Evolutionary conservation across 2,888 invertebrate species (phyloP).

Genomic region (Drosophila pseudotakahashii): DNA sequence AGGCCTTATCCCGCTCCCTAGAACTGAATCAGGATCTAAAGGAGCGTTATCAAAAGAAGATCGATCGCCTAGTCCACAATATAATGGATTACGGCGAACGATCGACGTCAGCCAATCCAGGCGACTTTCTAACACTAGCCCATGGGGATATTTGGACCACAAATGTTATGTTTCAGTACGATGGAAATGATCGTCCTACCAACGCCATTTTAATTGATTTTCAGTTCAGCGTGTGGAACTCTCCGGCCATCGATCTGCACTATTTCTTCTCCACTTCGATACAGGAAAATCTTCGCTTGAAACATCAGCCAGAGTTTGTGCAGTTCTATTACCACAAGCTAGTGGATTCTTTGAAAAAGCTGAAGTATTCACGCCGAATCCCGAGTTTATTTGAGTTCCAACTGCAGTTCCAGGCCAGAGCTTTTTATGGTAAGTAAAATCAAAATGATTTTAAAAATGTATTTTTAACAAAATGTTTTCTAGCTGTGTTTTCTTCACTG

Average conservation of each 20-base stretch:
- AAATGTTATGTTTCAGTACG: slow-evolving; percentile 77
- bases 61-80: slow-evolving; percentile 55
- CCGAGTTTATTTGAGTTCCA: slow-evolving; percentile 75
- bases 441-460: background rate
- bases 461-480: background rate
- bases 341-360: slow-evolving; percentile 47
- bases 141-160: slow-evolving; percentile 81
- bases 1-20: slow-evolving; percentile 54
- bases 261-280: slow-evolving; percentile 80
- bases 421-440: slow-evolving; percentile 54
- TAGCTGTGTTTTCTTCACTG: slow-evolving; percentile 77
- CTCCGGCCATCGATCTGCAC: slow-evolving; percentile 79
- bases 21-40: slow-evolving; percentile 48
- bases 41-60: slow-evolving; percentile 65
- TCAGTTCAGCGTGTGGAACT: slow-evolving; percentile 77
- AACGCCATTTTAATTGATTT: slow-evolving; percentile 78
- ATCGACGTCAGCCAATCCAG: slow-evolving; percentile 42
- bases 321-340: slow-evolving; percentile 74
- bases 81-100: slow-evolving; percentile 75
- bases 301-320: slow-evolving; percentile 70
- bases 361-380: slow-evolving; percentile 51
- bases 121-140: slow-evolving; percentile 66
- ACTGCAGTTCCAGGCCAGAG: slow-evolving; percentile 48
- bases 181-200: slow-evolving; percentile 34
- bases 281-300: slow-evolving; percentile 60